phyloP scores from a whole-genome alignment of 2,888 invertebrate species.

The Dryomyza anilis region DNA sequence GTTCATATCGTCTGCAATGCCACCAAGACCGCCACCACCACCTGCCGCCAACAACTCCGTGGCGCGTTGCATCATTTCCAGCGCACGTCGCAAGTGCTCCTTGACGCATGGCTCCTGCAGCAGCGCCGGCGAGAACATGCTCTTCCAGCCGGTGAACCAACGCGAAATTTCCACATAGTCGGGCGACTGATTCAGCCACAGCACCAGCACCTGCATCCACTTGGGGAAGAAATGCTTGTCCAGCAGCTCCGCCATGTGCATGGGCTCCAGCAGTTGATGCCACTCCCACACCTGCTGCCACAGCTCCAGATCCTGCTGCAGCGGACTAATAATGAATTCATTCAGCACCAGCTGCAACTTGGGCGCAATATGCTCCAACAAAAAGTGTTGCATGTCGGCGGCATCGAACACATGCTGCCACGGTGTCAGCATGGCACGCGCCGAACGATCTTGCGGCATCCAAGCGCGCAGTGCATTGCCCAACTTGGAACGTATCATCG shows the following conservation, averaged over 20 bases:
- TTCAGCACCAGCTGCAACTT: constrained; percentile 78
- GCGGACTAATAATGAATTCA: constrained; percentile 73
- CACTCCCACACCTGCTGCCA: constrained; percentile 97
- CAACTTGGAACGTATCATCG: constrained; percentile 89
- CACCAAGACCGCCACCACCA: constrained; percentile 33
- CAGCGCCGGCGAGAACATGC: constrained; percentile 66
- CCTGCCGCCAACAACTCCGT: constrained; percentile 49
- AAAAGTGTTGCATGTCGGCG: constrained; percentile 78
- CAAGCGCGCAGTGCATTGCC: constrained; percentile 88
- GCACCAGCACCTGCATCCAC: constrained; percentile 82
- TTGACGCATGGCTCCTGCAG: constrained; percentile 64
- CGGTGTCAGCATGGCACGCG: constrained; percentile 86
- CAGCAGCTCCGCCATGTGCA: constrained; percentile 79
- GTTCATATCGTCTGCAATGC: too few species aligned
- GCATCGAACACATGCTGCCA: constrained; percentile 82
- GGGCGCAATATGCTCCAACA: constrained; percentile 86
- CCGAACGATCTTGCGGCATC: constrained; percentile 95
- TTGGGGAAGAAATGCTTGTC: constrained; percentile 92
- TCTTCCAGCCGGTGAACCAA: constrained; percentile 77
- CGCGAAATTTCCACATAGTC: constrained; percentile 88
- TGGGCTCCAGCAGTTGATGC: constrained; percentile 81
- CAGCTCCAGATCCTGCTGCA: constrained; percentile 76
- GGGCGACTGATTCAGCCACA: constrained; percentile 91
- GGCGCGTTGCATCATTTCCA: constrained; percentile 92
- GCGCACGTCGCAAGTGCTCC: constrained; percentile 85